These are phyloP conservation scores for Cygnus atratus DNA, from an alignment of 2,113 vertebrate genomes.

Conservation along the genomic window DNA sequence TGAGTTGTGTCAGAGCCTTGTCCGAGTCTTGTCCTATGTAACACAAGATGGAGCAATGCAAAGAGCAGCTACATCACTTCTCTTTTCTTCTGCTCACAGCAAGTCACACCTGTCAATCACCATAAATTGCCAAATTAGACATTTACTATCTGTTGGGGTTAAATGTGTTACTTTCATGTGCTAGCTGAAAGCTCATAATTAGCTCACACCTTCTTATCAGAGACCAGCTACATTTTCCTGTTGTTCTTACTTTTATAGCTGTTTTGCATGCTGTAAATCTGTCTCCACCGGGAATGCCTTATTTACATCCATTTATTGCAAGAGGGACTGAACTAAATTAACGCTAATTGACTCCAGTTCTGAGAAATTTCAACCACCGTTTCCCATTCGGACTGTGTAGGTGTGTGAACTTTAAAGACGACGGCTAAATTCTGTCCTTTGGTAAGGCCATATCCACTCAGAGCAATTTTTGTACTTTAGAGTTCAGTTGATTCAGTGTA, in stretches of 20 bases:
- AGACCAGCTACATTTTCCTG: slow-evolving; percentile 41
- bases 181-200: slow-evolving; percentile 47
- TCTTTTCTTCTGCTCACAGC: background rate
- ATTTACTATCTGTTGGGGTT: slow-evolving; percentile 24
- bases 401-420: background rate
- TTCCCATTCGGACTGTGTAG: background rate
- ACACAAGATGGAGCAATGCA: background rate
- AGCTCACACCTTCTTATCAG: slow-evolving; percentile 66
- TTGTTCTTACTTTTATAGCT: slow-evolving; percentile 59
- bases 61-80: background rate
- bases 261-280: slow-evolving; percentile 54
- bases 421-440: background rate
- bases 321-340: slow-evolving; percentile 49
- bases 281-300: slow-evolving; percentile 30
- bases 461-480: background rate
- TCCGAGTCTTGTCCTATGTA: background rate
- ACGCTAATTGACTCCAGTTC: slow-evolving; percentile 43
- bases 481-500: background rate
- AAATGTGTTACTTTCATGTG: slow-evolving; percentile 29
- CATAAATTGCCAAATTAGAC: slow-evolving; percentile 39
- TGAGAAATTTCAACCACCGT: background rate
- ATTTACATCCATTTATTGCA: slow-evolving; percentile 60
- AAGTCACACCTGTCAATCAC: slow-evolving; percentile 45
- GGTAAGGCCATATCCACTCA: background rate
- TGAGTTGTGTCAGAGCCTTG: background rate